phyloP scores from a whole-genome alignment of 2,888 invertebrate species.

The Busseola fusca region DNA sequence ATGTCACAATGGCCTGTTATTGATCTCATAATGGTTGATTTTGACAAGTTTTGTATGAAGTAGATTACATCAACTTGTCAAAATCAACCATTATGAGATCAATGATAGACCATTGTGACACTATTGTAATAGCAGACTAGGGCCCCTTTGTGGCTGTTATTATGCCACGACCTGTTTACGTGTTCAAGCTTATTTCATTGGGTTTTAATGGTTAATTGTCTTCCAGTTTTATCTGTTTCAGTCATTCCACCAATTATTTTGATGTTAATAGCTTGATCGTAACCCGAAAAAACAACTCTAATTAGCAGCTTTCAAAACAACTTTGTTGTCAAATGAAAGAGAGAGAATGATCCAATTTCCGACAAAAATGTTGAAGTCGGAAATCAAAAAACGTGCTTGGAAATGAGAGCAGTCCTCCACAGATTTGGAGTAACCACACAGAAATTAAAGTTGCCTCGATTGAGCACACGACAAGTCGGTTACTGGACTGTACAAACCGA shows the following conservation, averaged over 20 bases:
- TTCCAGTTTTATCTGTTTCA: background rate
- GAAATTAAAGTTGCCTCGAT: slow-evolving; percentile 29
- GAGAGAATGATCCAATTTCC: slow-evolving; percentile 19
- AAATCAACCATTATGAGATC: too few species aligned
- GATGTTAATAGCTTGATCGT: slow-evolving; percentile 3
- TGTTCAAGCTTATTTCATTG: slow-evolving; percentile 4
- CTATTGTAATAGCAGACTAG: too few species aligned
- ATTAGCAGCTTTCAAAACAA: slow-evolving; percentile 26
- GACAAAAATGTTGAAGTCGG: slow-evolving; percentile 23
- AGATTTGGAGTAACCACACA: slow-evolving; percentile 24
- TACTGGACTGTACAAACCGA: slow-evolving; percentile 11
- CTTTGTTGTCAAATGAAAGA: slow-evolving; percentile 9
- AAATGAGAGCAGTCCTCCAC: slow-evolving; percentile 38
- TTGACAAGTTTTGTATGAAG: too few species aligned
- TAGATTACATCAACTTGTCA: too few species aligned
- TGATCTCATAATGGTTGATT: too few species aligned
- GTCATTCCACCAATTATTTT: background rate
- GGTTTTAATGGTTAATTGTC: background rate
- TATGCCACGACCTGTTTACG: too few species aligned
- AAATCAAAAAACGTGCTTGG: slow-evolving; percentile 47
- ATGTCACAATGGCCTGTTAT: too few species aligned
- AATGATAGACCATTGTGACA: too few species aligned
- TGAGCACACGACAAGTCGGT: slow-evolving; percentile 21
- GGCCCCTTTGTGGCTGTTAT: too few species aligned
- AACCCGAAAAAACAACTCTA: slow-evolving; percentile 4